Percentiles rank a stretch among this genome's conserved stretches.
Conservation (phyloP, 2,113 vertebrate genomes). For the Tragelaphus buxtoni region DNA sequence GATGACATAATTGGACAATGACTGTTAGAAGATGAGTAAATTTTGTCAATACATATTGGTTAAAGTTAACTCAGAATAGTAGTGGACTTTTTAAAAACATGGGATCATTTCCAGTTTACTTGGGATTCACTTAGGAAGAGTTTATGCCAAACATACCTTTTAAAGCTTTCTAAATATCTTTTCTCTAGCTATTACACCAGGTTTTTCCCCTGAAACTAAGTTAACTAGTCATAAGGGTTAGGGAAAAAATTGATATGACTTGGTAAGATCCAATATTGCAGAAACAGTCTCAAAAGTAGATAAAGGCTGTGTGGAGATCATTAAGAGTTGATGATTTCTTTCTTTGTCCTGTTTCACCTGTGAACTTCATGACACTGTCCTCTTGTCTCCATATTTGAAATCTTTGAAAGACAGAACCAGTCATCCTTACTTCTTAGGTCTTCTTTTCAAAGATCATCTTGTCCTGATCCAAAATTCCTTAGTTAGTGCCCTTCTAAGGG, state of each 20-base stretch:
- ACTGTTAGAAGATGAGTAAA: not conserved
- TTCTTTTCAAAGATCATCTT: constrained; percentile 9
- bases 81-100: not conserved
- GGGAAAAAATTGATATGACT: not conserved
- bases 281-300: not conserved
- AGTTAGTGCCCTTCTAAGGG: constrained; percentile 32
- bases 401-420: not conserved
- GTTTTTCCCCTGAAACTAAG: not conserved
- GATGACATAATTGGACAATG: not conserved
- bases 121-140: not conserved
- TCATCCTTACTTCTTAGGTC: not conserved
- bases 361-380: not conserved
- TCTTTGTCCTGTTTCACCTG: not conserved
- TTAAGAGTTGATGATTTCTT: not conserved
- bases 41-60: not conserved
- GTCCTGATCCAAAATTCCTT: constrained; percentile 36
- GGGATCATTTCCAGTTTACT: not conserved
- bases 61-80: not conserved
- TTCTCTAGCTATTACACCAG: not conserved
- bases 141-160: not conserved
- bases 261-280: not conserved
- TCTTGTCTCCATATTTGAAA: not conserved
- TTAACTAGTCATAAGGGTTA: not conserved
- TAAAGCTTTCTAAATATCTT: not conserved
- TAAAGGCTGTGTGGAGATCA: not conserved